Evolutionary conservation across 2,888 invertebrate species (phyloP).

Genomic region (Xanthorhoe designata): DNA sequence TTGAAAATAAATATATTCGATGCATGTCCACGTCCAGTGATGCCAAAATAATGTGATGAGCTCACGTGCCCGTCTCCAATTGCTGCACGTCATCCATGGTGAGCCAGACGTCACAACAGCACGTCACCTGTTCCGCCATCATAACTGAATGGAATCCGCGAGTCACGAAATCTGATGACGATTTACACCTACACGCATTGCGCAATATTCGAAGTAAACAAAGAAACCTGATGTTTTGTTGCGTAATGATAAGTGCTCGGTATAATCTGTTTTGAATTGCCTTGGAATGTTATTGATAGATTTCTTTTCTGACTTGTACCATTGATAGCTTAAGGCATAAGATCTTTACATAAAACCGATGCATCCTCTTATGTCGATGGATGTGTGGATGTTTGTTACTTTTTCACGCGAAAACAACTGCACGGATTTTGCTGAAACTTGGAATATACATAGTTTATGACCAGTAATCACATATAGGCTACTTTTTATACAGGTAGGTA

Average conservation of each 20-base stretch:
- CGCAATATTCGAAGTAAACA: slow-evolving; percentile 34
- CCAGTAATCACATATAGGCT: too few relatives aligned
- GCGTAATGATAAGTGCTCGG: slow-evolving; percentile 9
- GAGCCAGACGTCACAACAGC: slow-evolving; percentile 4
- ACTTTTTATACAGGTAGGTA: too few relatives aligned
- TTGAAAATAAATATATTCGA: slow-evolving; percentile 1
- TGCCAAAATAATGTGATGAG: background rate
- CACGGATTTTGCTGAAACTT: too few relatives aligned
- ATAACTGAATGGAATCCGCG: slow-evolving; percentile 16
- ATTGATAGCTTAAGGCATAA: too few relatives aligned
- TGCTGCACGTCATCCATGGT: slow-evolving; percentile 9
- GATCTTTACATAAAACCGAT: too few relatives aligned
- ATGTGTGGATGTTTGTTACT: too few relatives aligned
- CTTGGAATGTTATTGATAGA: slow-evolving; percentile 13
- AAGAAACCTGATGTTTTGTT: slow-evolving; percentile 20
- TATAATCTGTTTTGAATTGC: slow-evolving; percentile 12
- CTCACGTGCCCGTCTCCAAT: slow-evolving; percentile 3
- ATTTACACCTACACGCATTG: slow-evolving; percentile 20
- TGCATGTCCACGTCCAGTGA: slow-evolving; percentile 5
- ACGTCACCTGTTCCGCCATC: slow-evolving; percentile 3
- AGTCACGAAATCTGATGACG: slow-evolving; percentile 27
- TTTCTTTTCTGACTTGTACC: background rate
- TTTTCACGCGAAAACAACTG: too few relatives aligned
- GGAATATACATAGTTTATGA: too few relatives aligned
- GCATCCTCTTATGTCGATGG: too few relatives aligned